Base-by-base conservation (phyloP, 1,140 invertebrate genomes). In the Drosophila repletoides region DNA sequence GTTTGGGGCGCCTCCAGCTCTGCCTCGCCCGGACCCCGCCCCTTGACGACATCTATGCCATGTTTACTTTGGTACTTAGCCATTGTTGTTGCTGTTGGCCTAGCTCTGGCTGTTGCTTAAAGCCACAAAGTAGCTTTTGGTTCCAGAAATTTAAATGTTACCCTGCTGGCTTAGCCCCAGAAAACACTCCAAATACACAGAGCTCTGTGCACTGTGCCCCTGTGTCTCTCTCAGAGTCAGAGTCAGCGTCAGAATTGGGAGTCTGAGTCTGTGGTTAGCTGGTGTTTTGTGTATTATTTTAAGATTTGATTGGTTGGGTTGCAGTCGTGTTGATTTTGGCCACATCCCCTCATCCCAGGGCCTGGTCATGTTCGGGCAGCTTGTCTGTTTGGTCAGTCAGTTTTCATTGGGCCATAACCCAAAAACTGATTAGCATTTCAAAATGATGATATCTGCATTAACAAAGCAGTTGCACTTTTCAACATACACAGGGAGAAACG, bases 11-110 rank as follows among this genome's bases (percentile, higher is more conserved):
- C n/a, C 22, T 5, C 43, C 5, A 6, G 9, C 22, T 9, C 22
- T 24, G 14, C 41, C 26, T 29, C 3, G 2, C 21, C 21, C 3
- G 6, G 9, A n/a, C 5, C 26, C 43, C 15, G 12, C 28, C 55
- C 52, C 43, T 48, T 31, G 58, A 60, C 68, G 79, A 79, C 79
- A 84, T 79, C 74, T 79, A 71, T 84, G 74, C 74, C 70, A 71
- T 83, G 79, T 83, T 83, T 83, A 79, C 79, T 84, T 79, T 83
- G 65, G 74, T 74, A 74, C 79, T 79, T 83, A 79, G 53, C 61
- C 58, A 58, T 61, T 59, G 52, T 53, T 67, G 53, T 67, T 43
- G 10, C 26, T 46, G 34, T 9, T 68, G 59, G 14, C 51, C 19
- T 59, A 49, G 56, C 24, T 51, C 34, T 12, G 45, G 66, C 65